Evolutionary conservation across 2,797 vertebrate species (phyloP).

Genomic region (Spea hammondii): DNA sequence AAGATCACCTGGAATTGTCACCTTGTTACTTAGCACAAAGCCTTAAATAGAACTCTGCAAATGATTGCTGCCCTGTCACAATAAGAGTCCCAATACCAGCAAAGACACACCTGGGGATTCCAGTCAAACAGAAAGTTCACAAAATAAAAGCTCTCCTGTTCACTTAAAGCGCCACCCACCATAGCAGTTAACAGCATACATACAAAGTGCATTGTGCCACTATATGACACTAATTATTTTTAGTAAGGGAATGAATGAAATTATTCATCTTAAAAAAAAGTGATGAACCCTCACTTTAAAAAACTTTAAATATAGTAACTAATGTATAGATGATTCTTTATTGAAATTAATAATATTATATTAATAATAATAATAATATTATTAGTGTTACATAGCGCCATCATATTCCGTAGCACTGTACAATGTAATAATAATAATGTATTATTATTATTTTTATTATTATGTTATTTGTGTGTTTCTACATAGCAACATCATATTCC

Average conservation of each 20-base stretch:
- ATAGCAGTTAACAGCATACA: slow-evolving; percentile 13
- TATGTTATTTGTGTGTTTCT: too few species aligned
- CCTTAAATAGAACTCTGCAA: slow-evolving; percentile 40
- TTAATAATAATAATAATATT: too few species aligned
- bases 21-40: slow-evolving; percentile 7
- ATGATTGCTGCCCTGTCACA: slow-evolving; percentile 34
- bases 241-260: neutral
- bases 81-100: slow-evolving; percentile 31
- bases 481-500: too few species aligned
- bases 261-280: too few species aligned
- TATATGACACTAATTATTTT: neutral
- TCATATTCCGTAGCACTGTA: too few species aligned
- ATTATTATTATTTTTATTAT: too few species aligned
- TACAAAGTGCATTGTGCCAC: neutral
- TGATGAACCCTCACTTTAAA: neutral
- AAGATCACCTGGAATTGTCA: slow-evolving; percentile 7
- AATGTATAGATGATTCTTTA: too few species aligned
- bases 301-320: neutral
- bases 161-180: slow-evolving; percentile 26
- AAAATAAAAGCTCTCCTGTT: slow-evolving; percentile 36
- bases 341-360: too few species aligned
- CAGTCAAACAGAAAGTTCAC: neutral
- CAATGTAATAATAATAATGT: too few species aligned
- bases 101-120: slow-evolving; percentile 42
- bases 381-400: too few species aligned